Evolutionary conservation across 1,140 invertebrate species (phyloP).

Genomic region (Odontomachus brunneus): DNA sequence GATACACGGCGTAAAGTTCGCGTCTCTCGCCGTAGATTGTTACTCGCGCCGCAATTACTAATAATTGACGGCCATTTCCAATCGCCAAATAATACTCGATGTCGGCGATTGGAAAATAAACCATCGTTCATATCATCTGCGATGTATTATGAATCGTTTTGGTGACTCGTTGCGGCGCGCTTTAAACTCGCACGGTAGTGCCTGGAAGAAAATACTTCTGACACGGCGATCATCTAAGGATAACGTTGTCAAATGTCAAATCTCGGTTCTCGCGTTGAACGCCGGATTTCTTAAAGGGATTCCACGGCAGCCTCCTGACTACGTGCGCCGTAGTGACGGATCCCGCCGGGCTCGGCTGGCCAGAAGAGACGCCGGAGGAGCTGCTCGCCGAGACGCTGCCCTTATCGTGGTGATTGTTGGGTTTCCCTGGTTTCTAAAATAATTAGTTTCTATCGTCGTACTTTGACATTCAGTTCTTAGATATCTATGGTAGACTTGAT

Average conservation of each 20-base stretch:
- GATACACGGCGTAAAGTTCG: background rate
- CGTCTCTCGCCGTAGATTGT: background rate
- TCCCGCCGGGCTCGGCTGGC: conserved; percentile 87
- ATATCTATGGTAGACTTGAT: conserved; percentile 11
- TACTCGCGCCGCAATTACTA: background rate
- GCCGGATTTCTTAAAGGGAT: conserved; percentile 88
- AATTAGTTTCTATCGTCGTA: conserved; percentile 44
- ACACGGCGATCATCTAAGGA: conserved; percentile 85
- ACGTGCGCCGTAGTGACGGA: conserved; percentile 87
- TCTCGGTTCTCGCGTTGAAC: conserved; percentile 86
- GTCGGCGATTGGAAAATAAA: background rate
- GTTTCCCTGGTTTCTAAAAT: conserved; percentile 82
- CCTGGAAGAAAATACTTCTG: background rate
- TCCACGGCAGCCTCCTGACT: conserved; percentile 88
- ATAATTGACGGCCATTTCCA: no score
- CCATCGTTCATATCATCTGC: background rate
- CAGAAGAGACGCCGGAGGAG: conserved; percentile 87
- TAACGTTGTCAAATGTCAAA: conserved; percentile 87
- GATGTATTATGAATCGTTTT: background rate
- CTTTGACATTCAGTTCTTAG: background rate
- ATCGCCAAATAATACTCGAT: conserved; percentile 15
- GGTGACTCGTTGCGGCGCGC: background rate
- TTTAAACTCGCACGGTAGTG: background rate
- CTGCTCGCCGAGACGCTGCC: conserved; percentile 87
- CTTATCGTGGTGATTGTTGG: conserved; percentile 82